A percentile compares a stretch with the other conserved stretches of the same genome.
Evolutionary conservation across 2,113 vertebrate genomes (phyloP).

Genomic region (Pithys albifrons): DNA sequence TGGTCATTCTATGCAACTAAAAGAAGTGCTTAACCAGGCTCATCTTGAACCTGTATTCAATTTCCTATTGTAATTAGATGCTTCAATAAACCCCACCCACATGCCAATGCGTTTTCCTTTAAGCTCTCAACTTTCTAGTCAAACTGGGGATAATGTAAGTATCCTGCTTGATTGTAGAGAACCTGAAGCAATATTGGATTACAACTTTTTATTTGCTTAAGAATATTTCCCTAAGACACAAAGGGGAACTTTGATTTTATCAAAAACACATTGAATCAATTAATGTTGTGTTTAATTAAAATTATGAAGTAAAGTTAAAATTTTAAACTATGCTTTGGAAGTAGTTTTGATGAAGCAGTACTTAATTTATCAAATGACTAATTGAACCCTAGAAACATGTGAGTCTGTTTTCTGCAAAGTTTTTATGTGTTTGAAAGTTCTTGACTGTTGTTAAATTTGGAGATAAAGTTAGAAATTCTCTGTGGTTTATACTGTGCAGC

Average conservation of each 20-base stretch:
- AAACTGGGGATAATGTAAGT: constrained; percentile 57
- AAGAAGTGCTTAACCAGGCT: constrained; percentile 71
- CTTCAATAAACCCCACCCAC: constrained; percentile 78
- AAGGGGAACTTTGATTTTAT: constrained; percentile 8
- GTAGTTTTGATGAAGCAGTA: neutral
- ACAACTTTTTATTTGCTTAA: constrained; percentile 70
- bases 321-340: constrained; percentile 25
- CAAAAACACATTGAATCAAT: constrained; percentile 51
- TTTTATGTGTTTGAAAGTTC: constrained; percentile 61
- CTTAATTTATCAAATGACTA: constrained; percentile 10
- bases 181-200: constrained; percentile 64
- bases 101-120: constrained; percentile 65
- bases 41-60: constrained; percentile 72
- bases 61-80: constrained; percentile 78
- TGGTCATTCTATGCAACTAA: constrained; percentile 69
- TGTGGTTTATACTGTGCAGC: constrained; percentile 64
- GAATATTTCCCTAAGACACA: constrained; percentile 33
- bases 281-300: constrained; percentile 63
- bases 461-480: constrained; percentile 68
- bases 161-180: constrained; percentile 68
- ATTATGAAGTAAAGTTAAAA: constrained; percentile 21
- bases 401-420: constrained; percentile 48
- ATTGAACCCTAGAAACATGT: constrained; percentile 27
- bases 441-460: constrained; percentile 62
- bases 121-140: constrained; percentile 70